Conservation (phyloP, 2,113 vertebrate species). For the Psettodes erumei region DNA sequence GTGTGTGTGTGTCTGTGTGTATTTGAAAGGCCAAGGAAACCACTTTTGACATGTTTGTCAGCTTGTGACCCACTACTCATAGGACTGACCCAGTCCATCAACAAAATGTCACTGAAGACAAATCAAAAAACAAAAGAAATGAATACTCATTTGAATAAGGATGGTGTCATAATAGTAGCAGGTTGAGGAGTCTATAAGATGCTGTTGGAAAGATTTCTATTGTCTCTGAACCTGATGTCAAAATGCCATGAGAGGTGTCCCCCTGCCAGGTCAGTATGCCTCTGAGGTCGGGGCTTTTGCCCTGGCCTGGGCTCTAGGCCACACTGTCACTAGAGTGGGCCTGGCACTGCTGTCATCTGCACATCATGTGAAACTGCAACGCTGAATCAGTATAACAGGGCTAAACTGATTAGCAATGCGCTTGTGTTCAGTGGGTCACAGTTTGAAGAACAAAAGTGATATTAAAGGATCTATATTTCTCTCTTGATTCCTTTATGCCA, state of each 20-base stretch:
- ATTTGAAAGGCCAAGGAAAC: conserved; percentile 72
- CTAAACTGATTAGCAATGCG: conserved; percentile 86
- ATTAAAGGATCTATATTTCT: conserved; percentile 82
- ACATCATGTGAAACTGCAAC: conserved; percentile 80
- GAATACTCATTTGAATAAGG: conserved; percentile 82
- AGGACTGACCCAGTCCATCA: conserved; percentile 81
- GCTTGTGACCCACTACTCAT: conserved; percentile 79
- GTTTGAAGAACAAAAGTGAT: conserved; percentile 83
- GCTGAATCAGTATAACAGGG: conserved; percentile 74
- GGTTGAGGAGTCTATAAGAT: conserved; percentile 80
- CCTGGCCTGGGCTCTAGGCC: conserved; percentile 72
- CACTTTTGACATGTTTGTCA: conserved; percentile 83
- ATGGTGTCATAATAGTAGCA: conserved; percentile 80
- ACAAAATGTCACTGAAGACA: conserved; percentile 80
- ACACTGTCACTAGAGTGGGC: conserved; percentile 75
- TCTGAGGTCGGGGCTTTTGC: conserved; percentile 83
- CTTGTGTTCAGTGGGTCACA: conserved; percentile 81
- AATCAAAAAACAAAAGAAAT: conserved; percentile 83
- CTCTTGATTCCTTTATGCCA: conserved; percentile 71
- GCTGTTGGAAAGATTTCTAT: conserved; percentile 77
- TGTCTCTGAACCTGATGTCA: conserved; percentile 79
- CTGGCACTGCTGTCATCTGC: conserved; percentile 81
- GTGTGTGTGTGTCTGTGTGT: conserved; percentile 52
- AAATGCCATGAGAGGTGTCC: conserved; percentile 80
- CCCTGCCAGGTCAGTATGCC: conserved; percentile 80